Percentiles rank a stretch among this genome's conserved stretches.
Conservation (phyloP, 64 coral and sea anemone genomes). For the Montipora capricornis region DNA sequence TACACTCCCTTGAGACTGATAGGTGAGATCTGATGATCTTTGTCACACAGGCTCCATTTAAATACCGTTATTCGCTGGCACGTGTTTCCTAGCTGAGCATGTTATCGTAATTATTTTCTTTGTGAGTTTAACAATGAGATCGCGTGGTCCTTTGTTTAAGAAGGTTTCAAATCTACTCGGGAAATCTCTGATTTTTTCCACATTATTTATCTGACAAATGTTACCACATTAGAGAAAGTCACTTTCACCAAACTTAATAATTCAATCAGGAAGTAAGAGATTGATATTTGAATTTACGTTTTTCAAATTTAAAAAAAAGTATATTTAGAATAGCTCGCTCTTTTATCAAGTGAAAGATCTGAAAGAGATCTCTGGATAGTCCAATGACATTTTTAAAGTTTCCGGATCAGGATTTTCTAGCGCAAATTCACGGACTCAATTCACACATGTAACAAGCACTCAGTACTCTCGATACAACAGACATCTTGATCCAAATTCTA, state of each 20-base stretch:
- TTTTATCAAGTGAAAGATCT: no score
- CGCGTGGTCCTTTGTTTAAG: constrained; percentile 47
- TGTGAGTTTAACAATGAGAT: constrained; percentile 6
- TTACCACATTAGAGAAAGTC: not conserved
- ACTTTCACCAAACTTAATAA: not conserved
- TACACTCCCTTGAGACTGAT: not conserved
- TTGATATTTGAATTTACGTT: not conserved
- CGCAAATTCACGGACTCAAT: not conserved
- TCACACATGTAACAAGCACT: not conserved
- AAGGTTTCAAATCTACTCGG: not conserved
- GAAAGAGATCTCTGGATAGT: not conserved
- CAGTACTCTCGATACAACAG: not conserved
- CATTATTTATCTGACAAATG: not conserved
- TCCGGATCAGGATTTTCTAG: not conserved
- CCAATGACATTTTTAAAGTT: no score
- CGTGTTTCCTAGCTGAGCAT: not conserved
- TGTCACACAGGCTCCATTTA: not conserved
- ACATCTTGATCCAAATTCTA: constrained; percentile 3
- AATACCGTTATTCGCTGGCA: not conserved
- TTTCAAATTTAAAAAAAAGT: not conserved
- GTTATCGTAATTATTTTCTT: not conserved
- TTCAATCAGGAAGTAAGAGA: not conserved
- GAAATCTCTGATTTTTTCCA: not conserved
- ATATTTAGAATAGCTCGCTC: not conserved
- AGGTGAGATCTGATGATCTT: not conserved